Percentiles rank a stretch among this genome's conserved stretches.
These are phyloP conservation scores for Diloba caeruleocephala DNA, from an alignment of 2,888 invertebrate species.

Conservation along the genomic window DNA sequence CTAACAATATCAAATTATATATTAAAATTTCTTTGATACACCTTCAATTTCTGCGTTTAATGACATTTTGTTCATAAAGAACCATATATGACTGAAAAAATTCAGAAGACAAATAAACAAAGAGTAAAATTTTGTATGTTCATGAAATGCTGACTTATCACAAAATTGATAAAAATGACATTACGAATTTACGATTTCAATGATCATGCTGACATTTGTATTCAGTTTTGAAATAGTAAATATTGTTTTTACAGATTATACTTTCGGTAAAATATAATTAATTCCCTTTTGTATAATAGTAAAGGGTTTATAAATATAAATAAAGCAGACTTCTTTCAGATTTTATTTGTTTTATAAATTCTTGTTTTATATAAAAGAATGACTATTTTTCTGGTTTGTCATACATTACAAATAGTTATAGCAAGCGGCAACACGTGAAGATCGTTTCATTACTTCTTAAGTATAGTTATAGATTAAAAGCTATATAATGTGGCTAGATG, in stretches of 20 bases:
- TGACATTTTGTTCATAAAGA: slow-evolving; percentile 40
- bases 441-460: slow-evolving; percentile 2
- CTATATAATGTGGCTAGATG: neutral
- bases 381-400: neutral
- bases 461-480: neutral
- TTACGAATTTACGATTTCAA: slow-evolving; percentile 56
- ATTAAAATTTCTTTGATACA: slow-evolving; percentile 26
- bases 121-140: slow-evolving; percentile 41
- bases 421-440: slow-evolving; percentile 24
- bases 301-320: neutral
- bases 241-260: neutral
- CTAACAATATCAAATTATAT: slow-evolving; percentile 29
- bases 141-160: slow-evolving; percentile 64
- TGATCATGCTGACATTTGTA: slow-evolving; percentile 48
- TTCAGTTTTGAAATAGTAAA: slow-evolving; percentile 41
- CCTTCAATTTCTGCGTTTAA: slow-evolving; percentile 26
- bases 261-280: neutral
- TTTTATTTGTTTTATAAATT: neutral
- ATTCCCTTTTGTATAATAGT: neutral
- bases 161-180: slow-evolving; percentile 64
- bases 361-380: neutral
- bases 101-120: slow-evolving; percentile 17
- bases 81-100: slow-evolving; percentile 22
- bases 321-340: neutral
- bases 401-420: neutral